A percentile compares a stretch with the other conserved stretches of the same genome.
Conservation (phyloP, 2,113 vertebrate genomes). For the Columba janthina region DNA sequence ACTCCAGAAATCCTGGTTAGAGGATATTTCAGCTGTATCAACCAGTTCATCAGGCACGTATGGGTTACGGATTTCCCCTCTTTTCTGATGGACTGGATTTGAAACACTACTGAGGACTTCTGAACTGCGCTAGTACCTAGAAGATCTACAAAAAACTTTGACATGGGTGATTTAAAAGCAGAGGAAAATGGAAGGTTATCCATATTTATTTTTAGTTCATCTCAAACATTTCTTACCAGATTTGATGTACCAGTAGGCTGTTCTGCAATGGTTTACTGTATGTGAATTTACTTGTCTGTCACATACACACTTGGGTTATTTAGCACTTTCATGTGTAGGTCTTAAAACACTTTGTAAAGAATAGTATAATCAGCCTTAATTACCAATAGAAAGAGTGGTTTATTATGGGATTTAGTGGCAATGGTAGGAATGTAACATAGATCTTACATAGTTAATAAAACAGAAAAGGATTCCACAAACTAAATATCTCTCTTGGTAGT, state of each 20-base stretch:
- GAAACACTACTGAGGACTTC: constrained; percentile 24
- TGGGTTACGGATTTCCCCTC: background rate
- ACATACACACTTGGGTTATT: background rate
- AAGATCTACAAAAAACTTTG: background rate
- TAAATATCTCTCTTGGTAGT: background rate
- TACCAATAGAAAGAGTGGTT: background rate
- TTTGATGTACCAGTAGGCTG: background rate
- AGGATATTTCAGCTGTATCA: background rate
- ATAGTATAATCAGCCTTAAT: background rate
- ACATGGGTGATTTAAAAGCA: background rate
- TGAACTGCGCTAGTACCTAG: background rate
- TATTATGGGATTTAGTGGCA: background rate
- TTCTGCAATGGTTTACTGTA: background rate
- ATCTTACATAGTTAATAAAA: background rate
- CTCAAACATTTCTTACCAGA: background rate
- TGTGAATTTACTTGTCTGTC: background rate
- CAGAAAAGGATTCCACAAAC: background rate
- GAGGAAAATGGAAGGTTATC: background rate
- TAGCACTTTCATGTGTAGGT: background rate
- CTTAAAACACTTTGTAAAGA: background rate
- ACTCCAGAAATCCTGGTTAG: constrained; percentile 25
- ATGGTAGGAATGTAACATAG: background rate
- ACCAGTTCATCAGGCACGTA: background rate
- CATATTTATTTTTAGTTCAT: background rate
- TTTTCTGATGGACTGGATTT: constrained; percentile 12